Evolutionary conservation across 2,888 invertebrate species (phyloP), one percentile per base, ranked within the genome.

Genomic region (Lasius fuliginosus): DNA sequence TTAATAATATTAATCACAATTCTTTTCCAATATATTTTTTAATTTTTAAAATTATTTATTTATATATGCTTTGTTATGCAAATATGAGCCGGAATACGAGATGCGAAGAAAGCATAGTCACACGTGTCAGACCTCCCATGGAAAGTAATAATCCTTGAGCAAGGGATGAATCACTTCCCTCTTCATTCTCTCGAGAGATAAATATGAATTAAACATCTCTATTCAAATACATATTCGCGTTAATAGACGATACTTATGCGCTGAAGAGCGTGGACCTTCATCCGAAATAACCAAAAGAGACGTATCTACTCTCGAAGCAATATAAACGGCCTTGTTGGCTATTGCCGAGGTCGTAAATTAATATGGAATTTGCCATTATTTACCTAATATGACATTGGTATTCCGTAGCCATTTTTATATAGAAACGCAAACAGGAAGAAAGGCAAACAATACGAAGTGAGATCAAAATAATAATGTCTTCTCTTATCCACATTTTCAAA

Each of bases 181-280:
- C 56, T 65, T 84, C 56, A 74, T 83, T 88, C 65, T 88, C 84
- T 75, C 71, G 69, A 75, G 77, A 88, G 86, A 88, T 84, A 84
- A 62, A 53, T 84, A 88, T 88, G 87, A 88, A 88, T 88, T 88
- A 88, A 88, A 87, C 88, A 88, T 88, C 60, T 64, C 36, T 46
- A 69, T 56, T 73, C 64, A 75, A 71, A 67, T 68, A 69, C 69
- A 76, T 58, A 60, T 64, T 67, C 81, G 81, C 81, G 73, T 64
- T 86, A 86, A 83, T 87, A 67, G 62, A 62, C 75, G 46, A 42
- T 74, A 74, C 60, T 81, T 81, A 62, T 67, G 69, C 62, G 65
- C 49, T 30, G 67, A 18, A 82, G 71, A 81, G 53, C 53, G 42
- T 42, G 85, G 62, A 71, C 73, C 69, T 62, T 69, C 69, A 36